A percentile compares a stretch with the other conserved stretches of the same genome.
Evolutionary conservation across 2,113 vertebrate species (phyloP).

Genomic region (Orthonyx spaldingii): DNA sequence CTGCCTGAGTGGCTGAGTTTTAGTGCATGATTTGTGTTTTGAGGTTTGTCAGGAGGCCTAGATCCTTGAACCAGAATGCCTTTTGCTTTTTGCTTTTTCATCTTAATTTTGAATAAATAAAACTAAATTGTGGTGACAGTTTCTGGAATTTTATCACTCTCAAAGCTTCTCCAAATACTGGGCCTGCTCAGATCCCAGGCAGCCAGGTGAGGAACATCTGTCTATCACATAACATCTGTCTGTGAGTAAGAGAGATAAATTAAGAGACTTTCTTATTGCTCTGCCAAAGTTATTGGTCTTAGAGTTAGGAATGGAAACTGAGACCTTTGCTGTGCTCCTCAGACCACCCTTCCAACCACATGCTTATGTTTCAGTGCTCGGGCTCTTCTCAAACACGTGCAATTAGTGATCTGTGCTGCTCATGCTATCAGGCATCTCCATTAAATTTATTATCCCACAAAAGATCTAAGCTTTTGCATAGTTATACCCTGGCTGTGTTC

Average conservation of each 20-base stretch:
- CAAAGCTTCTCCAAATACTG: neutral
- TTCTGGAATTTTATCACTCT: neutral
- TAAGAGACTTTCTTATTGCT: neutral
- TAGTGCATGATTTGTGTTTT: conserved; percentile 3
- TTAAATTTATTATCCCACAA: conserved; percentile 43
- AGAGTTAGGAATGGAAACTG: neutral
- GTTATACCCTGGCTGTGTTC: conserved; percentile 31
- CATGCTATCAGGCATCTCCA: conserved; percentile 21
- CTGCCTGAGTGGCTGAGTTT: neutral
- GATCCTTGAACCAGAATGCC: neutral
- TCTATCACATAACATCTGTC: neutral
- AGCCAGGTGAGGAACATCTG: neutral
- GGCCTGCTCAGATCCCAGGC: neutral
- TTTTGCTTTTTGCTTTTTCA: neutral
- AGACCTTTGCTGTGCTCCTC: neutral
- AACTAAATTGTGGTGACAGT: neutral
- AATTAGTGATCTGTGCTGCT: conserved; percentile 16
- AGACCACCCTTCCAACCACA: conserved; percentile 8
- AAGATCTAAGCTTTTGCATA: conserved; percentile 34
- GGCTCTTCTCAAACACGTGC: neutral
- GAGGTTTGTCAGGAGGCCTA: neutral
- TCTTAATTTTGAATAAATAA: neutral
- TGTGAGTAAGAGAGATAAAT: neutral
- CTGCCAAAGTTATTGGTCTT: neutral
- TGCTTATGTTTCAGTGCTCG: neutral